Conservation (phyloP, 2,888 invertebrate genomes). For the Melanophora roralis region DNA sequence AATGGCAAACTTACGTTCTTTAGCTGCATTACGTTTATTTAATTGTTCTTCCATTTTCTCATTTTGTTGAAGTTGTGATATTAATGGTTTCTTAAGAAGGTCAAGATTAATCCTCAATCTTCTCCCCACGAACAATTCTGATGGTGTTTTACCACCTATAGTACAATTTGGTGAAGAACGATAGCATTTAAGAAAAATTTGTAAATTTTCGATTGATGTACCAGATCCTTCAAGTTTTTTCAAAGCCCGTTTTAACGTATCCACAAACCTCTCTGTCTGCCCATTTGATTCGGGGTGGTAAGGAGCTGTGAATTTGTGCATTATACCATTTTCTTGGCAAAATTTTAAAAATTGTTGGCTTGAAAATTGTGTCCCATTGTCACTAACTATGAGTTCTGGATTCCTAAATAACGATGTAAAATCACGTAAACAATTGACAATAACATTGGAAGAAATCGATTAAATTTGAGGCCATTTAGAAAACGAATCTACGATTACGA, state of each 20-base stretch:
- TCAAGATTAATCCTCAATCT: conserved; percentile 15
- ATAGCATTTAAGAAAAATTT: conserved; percentile 7
- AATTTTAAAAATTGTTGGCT: conserved; percentile 19
- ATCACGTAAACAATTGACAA: conserved; percentile 23
- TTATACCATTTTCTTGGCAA: conserved; percentile 19
- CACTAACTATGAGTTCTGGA: conserved; percentile 43
- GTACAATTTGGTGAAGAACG: neutral
- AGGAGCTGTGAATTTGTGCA: conserved; percentile 16
- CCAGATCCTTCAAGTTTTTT: conserved; percentile 20
- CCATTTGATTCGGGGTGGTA: conserved; percentile 32
- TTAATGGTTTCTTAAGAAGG: conserved; percentile 7
- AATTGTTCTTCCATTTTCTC: neutral
- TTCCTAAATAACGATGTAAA: conserved; percentile 38
- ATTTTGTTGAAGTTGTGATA: neutral
- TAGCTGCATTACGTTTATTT: neutral
- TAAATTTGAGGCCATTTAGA: conserved; percentile 46
- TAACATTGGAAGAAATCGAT: neutral
- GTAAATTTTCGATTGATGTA: conserved; percentile 3
- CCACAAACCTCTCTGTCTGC: conserved; percentile 9
- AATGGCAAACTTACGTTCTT: neutral
- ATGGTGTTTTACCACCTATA: neutral
- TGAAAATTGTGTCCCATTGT: conserved; percentile 43
- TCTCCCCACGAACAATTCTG: conserved; percentile 33
- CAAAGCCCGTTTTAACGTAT: conserved; percentile 29
- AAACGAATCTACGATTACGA: conserved; percentile 27